Percentiles rank a stretch among this genome's conserved stretches.
phyloP scores from a whole-genome alignment of 2,113 vertebrate species.

The Atractosteus spatula region DNA sequence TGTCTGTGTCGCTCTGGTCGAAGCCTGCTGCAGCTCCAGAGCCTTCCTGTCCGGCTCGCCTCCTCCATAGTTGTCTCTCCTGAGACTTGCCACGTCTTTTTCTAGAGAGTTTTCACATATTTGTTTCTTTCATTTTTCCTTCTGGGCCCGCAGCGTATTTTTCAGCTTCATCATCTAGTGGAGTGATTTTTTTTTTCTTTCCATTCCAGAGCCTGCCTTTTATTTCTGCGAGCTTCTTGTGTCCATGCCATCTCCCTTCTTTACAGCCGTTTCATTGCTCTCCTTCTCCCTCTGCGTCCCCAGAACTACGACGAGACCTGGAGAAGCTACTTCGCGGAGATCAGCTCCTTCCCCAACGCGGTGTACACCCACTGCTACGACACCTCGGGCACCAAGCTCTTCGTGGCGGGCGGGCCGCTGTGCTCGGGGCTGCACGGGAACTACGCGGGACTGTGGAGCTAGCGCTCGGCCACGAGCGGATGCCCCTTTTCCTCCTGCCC shows the following conservation, averaged over 20 bases:
- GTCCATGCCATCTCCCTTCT: too few relatives aligned
- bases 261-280: not conserved
- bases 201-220: too few relatives aligned
- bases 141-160: too few relatives aligned
- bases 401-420: slow-evolving; percentile 94
- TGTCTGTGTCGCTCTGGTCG: not conserved
- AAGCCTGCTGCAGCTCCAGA: too few relatives aligned
- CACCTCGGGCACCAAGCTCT: slow-evolving; percentile 93
- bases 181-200: too few relatives aligned
- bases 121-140: not conserved
- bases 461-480: slow-evolving; percentile 39
- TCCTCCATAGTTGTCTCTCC: too few relatives aligned
- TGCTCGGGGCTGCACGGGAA: slow-evolving; percentile 97
- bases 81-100: too few relatives aligned
- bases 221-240: too few relatives aligned
- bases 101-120: not conserved
- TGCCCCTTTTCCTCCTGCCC: not conserved
- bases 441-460: slow-evolving; percentile 97
- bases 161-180: too few relatives aligned
- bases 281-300: slow-evolving; percentile 11
- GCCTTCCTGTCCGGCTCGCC: too few relatives aligned
- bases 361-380: slow-evolving; percentile 99
- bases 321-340: slow-evolving; percentile 98
- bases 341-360: slow-evolving; percentile 93
- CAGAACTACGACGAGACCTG: slow-evolving; percentile 97